phyloP scores from a whole-genome alignment of 1,140 invertebrate species.

The Polypedilum vanderplanki region DNA sequence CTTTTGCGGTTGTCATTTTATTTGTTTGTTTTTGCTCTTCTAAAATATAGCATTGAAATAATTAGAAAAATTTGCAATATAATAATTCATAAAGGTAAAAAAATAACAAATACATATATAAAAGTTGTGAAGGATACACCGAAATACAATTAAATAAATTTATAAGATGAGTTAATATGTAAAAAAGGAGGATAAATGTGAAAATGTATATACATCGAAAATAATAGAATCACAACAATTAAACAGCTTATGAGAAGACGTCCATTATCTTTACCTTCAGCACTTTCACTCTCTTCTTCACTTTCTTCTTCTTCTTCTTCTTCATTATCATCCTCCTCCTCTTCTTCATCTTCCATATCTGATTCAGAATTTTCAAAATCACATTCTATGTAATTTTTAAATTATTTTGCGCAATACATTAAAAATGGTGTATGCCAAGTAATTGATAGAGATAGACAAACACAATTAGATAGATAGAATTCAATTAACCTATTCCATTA shows the following conservation, averaged over 20 bases:
- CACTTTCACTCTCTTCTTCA: constrained; percentile 38
- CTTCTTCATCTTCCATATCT: constrained; percentile 31
- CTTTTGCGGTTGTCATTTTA: neutral
- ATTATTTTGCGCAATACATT: neutral
- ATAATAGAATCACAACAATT: constrained; percentile 35
- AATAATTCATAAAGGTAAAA: no score
- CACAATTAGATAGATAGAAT: no score
- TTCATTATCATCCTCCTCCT: constrained; percentile 35
- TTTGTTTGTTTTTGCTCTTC: neutral
- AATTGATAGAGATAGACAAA: no score
- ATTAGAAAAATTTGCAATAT: no score
- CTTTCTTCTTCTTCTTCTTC: constrained; percentile 32
- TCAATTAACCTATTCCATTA: neutral
- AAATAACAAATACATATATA: no score
- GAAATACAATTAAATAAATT: no score
- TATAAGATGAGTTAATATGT: no score
- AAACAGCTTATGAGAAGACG: constrained; percentile 39
- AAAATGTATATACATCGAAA: no score
- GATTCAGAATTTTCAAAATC: no score
- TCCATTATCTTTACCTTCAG: constrained; percentile 36
- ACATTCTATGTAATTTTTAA: constrained; percentile 29
- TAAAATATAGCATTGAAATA: neutral
- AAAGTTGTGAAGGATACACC: no score
- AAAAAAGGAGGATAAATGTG: no score
- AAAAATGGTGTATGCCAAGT: neutral